Evolutionary conservation across 1,140 invertebrate species (phyloP).

Genomic region (Papilio xuthus): DNA sequence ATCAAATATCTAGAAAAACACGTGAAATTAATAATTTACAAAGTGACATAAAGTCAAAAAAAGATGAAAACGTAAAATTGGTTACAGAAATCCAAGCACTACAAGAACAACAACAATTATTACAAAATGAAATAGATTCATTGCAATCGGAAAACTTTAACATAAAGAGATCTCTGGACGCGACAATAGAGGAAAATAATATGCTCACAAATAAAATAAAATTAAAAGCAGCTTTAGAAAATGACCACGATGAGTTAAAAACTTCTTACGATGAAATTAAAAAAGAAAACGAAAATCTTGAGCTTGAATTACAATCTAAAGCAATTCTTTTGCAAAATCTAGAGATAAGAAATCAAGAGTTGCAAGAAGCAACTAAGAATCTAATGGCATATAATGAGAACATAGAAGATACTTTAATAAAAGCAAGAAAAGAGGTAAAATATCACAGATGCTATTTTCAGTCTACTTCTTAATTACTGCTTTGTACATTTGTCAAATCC

Average conservation of each 20-base stretch:
- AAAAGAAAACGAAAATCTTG: conserved; percentile 58
- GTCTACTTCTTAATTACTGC: too few species aligned
- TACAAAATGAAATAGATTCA: conserved; percentile 48
- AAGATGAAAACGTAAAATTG: conserved; percentile 57
- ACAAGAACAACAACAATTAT: conserved; percentile 43
- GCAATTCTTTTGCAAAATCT: conserved; percentile 50
- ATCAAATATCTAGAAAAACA: conserved; percentile 55
- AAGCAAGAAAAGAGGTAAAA: conserved; percentile 55
- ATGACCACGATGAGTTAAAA: conserved; percentile 53
- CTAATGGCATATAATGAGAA: conserved; percentile 56
- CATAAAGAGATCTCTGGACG: conserved; percentile 47
- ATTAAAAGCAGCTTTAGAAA: conserved; percentile 54
- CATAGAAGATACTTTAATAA: conserved; percentile 59
- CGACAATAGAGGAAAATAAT: conserved; percentile 54
- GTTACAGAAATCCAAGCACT: conserved; percentile 49
- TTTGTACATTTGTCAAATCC: too few species aligned
- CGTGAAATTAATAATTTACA: conserved; percentile 56
- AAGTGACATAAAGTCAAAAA: conserved; percentile 58
- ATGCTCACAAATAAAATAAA: conserved; percentile 55
- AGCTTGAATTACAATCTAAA: conserved; percentile 52
- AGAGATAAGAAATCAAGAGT: conserved; percentile 54
- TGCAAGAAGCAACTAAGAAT: conserved; percentile 53
- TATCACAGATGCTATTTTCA: too few species aligned
- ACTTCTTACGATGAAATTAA: conserved; percentile 45
- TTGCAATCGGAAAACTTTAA: conserved; percentile 55